These are phyloP conservation scores for Zaprionus obscuricornis DNA, from an alignment of 2,888 invertebrate species.

Conservation along the genomic window DNA sequence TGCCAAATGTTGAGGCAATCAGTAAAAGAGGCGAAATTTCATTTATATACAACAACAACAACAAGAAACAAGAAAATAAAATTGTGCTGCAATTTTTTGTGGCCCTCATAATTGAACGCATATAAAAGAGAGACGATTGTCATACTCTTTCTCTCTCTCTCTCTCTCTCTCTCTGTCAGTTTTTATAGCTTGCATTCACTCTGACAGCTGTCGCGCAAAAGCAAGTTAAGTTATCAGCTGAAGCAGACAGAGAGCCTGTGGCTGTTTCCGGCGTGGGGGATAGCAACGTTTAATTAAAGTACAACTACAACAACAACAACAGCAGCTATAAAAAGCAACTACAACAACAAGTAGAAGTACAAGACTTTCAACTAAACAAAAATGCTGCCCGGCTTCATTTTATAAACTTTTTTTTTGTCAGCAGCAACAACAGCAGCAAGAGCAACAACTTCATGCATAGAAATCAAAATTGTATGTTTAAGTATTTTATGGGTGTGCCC, in stretches of 20 bases:
- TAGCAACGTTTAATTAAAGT: conserved; percentile 49
- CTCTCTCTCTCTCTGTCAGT: not conserved
- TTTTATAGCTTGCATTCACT: not conserved
- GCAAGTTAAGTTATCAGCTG: conserved; percentile 43
- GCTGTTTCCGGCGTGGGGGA: conserved; percentile 45
- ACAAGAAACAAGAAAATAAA: too few species aligned
- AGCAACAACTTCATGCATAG: conserved; percentile 53
- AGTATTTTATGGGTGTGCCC: conserved; percentile 61
- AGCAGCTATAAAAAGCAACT: conserved; percentile 9
- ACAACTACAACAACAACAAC: conserved; percentile 19
- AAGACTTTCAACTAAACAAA: conserved; percentile 26
- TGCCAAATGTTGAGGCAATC: conserved; percentile 58
- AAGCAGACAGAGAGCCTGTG: conserved; percentile 21
- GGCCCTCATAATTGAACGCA: conserved; percentile 41
- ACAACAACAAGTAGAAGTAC: too few species aligned
- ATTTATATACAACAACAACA: not conserved
- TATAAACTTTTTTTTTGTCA: conserved; percentile 30
- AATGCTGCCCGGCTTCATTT: conserved; percentile 48
- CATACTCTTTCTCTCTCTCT: not conserved
- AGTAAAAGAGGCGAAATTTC: conserved; percentile 9
- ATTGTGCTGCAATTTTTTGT: conserved; percentile 42
- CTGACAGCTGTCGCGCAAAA: conserved; percentile 30
- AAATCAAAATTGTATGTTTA: conserved; percentile 63
- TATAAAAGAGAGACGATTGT: conserved; percentile 14
- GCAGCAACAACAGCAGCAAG: conserved; percentile 9